Conservation (phyloP, 92 coral and sea anemone species). For the Bergia puertoricense region DNA sequence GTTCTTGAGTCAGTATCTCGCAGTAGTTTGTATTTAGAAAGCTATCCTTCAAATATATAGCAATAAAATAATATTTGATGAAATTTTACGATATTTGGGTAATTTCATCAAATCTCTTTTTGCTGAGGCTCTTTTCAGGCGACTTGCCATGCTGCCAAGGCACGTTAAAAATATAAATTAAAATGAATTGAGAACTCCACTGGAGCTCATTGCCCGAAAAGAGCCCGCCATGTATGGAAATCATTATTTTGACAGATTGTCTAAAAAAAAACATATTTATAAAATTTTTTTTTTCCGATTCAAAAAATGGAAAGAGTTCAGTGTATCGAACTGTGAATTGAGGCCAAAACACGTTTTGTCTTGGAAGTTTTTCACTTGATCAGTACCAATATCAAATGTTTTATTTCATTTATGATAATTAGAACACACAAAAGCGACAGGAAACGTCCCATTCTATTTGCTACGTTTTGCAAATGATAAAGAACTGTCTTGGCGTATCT, state of each 20-base stretch:
- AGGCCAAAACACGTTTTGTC: neutral
- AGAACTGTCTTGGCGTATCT: neutral
- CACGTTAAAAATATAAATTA: neutral
- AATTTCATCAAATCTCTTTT: too few species aligned
- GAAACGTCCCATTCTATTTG: neutral
- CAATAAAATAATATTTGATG: too few species aligned
- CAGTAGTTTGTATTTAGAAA: too few species aligned
- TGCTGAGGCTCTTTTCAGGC: neutral
- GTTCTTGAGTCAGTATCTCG: too few species aligned
- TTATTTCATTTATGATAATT: too few species aligned
- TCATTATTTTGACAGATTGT: neutral
- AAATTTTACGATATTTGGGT: neutral
- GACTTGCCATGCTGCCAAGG: neutral
- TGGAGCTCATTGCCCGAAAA: too few species aligned
- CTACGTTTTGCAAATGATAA: neutral
- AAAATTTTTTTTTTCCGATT: neutral
- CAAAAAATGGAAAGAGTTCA: neutral
- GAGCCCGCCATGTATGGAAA: neutral
- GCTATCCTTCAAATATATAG: too few species aligned
- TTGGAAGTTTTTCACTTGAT: neutral
- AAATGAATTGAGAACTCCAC: too few species aligned
- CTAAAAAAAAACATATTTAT: too few species aligned
- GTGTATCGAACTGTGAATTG: neutral
- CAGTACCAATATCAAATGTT: neutral
- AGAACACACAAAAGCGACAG: neutral